These are phyloP conservation scores for Ctenopoma multispine DNA, from an alignment of 2,797 vertebrate species.

Conservation along the genomic window DNA sequence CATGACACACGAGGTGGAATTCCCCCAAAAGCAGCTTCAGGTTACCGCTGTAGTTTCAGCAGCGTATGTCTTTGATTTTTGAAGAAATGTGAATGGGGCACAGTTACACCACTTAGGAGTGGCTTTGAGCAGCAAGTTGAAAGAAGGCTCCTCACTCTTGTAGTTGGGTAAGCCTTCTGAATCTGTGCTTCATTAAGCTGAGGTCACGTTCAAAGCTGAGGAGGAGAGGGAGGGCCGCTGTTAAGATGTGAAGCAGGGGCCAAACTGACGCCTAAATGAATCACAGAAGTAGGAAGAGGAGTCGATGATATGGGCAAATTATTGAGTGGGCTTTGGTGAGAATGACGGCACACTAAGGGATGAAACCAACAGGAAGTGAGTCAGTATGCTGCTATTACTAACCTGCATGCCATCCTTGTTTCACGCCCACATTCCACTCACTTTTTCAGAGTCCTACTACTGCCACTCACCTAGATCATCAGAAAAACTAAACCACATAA, in stretches of 20 bases:
- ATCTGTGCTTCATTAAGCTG: conserved; percentile 78
- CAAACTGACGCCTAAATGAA: conserved; percentile 57
- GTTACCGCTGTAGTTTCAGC: conserved; percentile 6
- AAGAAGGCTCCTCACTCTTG: conserved; percentile 53
- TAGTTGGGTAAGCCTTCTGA: conserved; percentile 55
- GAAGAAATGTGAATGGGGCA: conserved; percentile 33
- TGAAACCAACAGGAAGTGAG: conserved; percentile 16
- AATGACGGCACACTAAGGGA: conserved; percentile 50
- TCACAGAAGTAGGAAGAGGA: conserved; percentile 43
- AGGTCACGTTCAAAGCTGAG: conserved; percentile 74
- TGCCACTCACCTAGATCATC: no score
- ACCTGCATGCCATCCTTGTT: no score
- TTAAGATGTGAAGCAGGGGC: conserved; percentile 24
- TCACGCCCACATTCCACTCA: no score
- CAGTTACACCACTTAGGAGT: conserved; percentile 32
- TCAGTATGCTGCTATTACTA: conserved; percentile 8
- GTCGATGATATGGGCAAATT: conserved; percentile 50
- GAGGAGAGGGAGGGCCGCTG: conserved; percentile 30
- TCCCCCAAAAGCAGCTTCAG: conserved; percentile 33
- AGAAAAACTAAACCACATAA: no score
- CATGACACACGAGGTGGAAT: conserved; percentile 30
- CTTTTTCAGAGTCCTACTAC: no score
- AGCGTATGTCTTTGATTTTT: conserved; percentile 33
- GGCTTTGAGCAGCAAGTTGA: conserved; percentile 41
- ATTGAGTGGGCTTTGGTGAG: conserved; percentile 63